A percentile compares a stretch with the other conserved stretches of the same genome.
These are phyloP conservation scores for Bombus breviceps DNA, from an alignment of 1,140 invertebrate genomes.

Conservation along the genomic window DNA sequence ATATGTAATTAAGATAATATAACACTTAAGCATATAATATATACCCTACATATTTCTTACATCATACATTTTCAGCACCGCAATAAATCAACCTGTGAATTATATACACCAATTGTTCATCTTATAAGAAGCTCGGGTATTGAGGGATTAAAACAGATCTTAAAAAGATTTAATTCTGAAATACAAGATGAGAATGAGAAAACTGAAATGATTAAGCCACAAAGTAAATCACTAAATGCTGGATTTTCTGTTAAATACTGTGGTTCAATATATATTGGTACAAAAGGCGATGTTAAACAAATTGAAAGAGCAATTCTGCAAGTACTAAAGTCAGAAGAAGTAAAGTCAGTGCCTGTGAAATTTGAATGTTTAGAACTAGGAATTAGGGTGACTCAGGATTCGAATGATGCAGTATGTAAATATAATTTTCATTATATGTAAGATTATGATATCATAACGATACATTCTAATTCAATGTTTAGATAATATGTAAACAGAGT, in stretches of 20 bases:
- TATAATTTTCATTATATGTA: constrained; percentile 22
- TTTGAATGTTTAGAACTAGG: constrained; percentile 84
- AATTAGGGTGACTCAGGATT: constrained; percentile 78
- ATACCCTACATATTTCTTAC: not conserved
- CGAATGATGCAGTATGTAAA: constrained; percentile 70
- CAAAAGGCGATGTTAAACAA: constrained; percentile 83
- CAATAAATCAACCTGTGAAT: constrained; percentile 70
- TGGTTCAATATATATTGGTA: constrained; percentile 80
- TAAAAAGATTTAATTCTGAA: constrained; percentile 54
- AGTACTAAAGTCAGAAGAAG: constrained; percentile 72
- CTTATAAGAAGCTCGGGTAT: constrained; percentile 74
- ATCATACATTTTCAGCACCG: constrained; percentile 65
- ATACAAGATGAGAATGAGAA: constrained; percentile 23
- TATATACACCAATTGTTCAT: constrained; percentile 76
- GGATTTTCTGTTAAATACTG: constrained; percentile 81
- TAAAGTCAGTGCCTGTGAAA: constrained; percentile 74
- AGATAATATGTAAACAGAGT: constrained; percentile 83
- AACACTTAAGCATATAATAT: not conserved
- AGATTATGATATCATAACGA: not conserved
- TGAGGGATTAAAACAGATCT: constrained; percentile 68
- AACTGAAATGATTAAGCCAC: constrained; percentile 31
- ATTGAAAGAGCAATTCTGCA: constrained; percentile 82
- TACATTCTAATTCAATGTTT: constrained; percentile 50
- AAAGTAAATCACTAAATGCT: constrained; percentile 64
- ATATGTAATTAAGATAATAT: not conserved